These are phyloP conservation scores for Alligator sinensis DNA, from an alignment of 2,113 vertebrate species.

Conservation along the genomic window DNA sequence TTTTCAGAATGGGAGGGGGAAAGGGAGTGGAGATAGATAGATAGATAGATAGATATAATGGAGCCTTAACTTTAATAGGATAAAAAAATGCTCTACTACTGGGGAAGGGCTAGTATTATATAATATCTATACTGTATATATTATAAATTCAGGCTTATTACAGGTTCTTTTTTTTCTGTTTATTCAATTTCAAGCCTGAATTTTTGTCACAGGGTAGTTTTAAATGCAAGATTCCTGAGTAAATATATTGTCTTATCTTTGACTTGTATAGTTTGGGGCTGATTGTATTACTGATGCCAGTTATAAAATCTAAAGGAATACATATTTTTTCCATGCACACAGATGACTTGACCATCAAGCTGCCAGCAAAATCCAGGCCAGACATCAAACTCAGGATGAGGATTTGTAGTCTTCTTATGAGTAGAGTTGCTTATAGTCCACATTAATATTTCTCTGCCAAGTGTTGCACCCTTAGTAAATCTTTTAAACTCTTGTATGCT, in stretches of 20 bases:
- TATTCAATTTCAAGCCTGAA: background rate
- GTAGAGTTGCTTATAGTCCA: background rate
- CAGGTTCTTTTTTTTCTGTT: background rate
- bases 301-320: background rate
- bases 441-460: background rate
- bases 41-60: too few species aligned
- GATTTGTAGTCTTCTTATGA: background rate
- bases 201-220: background rate
- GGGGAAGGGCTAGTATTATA: too few species aligned
- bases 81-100: too few species aligned
- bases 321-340: background rate
- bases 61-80: too few species aligned
- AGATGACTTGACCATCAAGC: background rate
- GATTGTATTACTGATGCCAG: background rate
- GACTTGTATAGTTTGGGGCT: background rate
- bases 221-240: background rate
- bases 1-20: too few species aligned
- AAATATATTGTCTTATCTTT: background rate
- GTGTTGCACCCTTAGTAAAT: background rate
- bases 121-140: too few species aligned
- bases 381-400: background rate
- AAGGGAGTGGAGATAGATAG: too few species aligned
- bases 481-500: background rate
- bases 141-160: too few species aligned
- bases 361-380: background rate